Conservation (phyloP, 2,888 invertebrate species). For the Himalopsyche kuldschensis region DNA sequence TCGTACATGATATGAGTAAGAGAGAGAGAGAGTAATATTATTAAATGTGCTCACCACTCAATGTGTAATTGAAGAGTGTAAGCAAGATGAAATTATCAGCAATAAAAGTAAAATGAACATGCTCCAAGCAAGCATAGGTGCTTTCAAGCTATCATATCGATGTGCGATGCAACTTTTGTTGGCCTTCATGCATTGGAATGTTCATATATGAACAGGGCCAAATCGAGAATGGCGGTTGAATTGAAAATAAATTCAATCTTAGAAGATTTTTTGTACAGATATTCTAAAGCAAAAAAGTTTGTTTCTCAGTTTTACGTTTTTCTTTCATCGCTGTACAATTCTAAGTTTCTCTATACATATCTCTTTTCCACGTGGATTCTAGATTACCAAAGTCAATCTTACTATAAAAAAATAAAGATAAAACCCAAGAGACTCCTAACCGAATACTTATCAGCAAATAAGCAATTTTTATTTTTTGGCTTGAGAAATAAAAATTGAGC, state of each 20-base stretch:
- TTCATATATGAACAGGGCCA: constrained; percentile 1
- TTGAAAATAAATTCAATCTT: not conserved
- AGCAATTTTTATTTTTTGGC: too few relatives aligned
- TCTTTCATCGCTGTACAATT: too few relatives aligned
- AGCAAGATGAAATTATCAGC: constrained; percentile 37
- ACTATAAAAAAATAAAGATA: too few relatives aligned
- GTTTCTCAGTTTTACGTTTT: too few relatives aligned
- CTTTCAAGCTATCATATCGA: not conserved
- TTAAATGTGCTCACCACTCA: not conserved
- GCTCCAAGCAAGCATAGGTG: not conserved
- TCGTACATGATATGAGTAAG: not conserved
- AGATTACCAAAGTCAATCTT: too few relatives aligned
- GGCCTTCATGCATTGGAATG: not conserved
- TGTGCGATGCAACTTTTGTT: not conserved
- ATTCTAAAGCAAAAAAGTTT: too few relatives aligned
- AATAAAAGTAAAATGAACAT: constrained; percentile 36
- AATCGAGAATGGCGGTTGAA: not conserved
- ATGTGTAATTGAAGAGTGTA: constrained; percentile 31
- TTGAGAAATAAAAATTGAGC: too few relatives aligned
- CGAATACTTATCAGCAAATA: too few relatives aligned
- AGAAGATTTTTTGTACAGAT: too few relatives aligned
- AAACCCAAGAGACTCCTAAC: too few relatives aligned
- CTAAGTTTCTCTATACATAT: too few relatives aligned
- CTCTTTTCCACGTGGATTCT: too few relatives aligned
- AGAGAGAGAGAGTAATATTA: not conserved